Evolutionary conservation across 2,113 vertebrate species (phyloP), one percentile per base, ranked within the genome.

Genomic region (Papio anubis): DNA sequence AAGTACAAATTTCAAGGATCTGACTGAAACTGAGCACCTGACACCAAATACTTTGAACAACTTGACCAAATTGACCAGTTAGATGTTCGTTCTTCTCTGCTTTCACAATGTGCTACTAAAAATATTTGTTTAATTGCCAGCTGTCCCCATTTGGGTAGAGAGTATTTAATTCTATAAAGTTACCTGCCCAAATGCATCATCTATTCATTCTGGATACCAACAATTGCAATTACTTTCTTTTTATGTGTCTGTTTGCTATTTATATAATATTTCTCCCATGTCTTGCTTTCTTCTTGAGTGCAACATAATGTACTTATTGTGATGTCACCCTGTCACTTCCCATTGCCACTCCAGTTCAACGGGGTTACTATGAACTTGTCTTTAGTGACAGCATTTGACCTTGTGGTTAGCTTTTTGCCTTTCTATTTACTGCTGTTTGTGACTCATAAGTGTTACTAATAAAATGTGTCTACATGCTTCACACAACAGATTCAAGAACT

Each of bases 361-460:
- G 92, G 32, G 17, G 13, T 94, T 76, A 81, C 55, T 88, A 38
- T 50, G 50, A 91, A 86, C 45, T 86, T 83, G 30, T 66, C 48
- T 93, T 90, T 72, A 83, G 14, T 68, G 84, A 93, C n/a, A 95
- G 30, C 10, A 88, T 88, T 95, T 96, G 38, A 90, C 35, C 75
- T 90, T 96, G 45, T 75, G 32, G 55, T 73, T 86, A 73, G 25
- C 52, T 79, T 84, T 20, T 80, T 85, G 4, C 27, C 45, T 94
- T 86, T 89, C 78, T 55, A 57, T 86, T 95, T 83, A 81, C 48
- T 96, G 40, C 20, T 89, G 57, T 82, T 86, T 84, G 78, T 88
- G 72, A 79, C 43, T 80, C 88, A 88, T n/a, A 57, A 83, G 1
- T 76, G 32, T 70, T 66, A 3, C 57, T 95, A 95, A 88, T 93